Evolutionary conservation across 2,113 vertebrate species (phyloP), one percentile per base, ranked within the genome.

Genomic region (Trinectes maculatus): DNA sequence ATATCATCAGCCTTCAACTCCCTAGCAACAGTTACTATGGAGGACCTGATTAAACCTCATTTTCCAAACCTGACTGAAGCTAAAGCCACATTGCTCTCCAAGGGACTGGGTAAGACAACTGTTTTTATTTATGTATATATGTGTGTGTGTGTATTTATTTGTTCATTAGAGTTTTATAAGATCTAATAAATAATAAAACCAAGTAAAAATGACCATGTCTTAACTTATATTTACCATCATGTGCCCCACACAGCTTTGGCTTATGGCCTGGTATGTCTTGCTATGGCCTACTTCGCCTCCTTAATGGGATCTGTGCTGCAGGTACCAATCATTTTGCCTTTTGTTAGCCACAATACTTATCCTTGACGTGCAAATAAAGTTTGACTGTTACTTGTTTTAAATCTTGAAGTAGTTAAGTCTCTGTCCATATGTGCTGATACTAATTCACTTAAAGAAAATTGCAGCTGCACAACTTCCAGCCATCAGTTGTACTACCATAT

Each of bases 1-100:
- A 97, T 99, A 83, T 99, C 97, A 8, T 99, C 97, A 0, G 96
- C 97, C 24, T 99, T 99, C 76, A 99, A 98, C 81, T 98, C 97
- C 0, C 68, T 99, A 80, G 97, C 97, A 33, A 97, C 96, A 0
- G 97, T 99, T 36, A 99, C 97, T 0, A 94, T 98, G 95, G 96
- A 98, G 87, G 97, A 99, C 83, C 89, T 99, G 62, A 94, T 99
- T 26, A 96, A 95, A 49, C 97, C 97, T 0, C 74, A 93, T 79
- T 95, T 92, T 76, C 93, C 94, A 0, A 44, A 60, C 48, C 92
- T 98, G 86, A 91, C 93, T 0, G 97, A 99, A 75, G 58, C 87
- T 0, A 92, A 74, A 25, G 96, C 96, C 52, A 96, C 95, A 0
- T 75, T 96, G 71, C 61, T 98, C 29, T 98, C 96, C 57, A 98